Conservation (phyloP, 1,140 invertebrate species). For the Brachionus sp. region DNA sequence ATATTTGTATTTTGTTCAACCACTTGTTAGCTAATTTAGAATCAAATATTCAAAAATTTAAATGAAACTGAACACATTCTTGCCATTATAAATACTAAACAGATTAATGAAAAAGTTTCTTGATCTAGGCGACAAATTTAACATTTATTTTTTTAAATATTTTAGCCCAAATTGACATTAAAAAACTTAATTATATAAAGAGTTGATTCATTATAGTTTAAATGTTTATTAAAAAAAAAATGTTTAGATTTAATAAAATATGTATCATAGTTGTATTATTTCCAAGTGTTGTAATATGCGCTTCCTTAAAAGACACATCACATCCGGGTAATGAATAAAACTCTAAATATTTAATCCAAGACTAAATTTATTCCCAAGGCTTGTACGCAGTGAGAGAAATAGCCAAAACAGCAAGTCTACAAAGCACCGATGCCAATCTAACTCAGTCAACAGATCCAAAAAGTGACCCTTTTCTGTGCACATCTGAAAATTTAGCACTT, state of each 20-base stretch:
- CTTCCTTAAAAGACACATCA: background rate
- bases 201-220: background rate
- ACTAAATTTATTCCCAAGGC: background rate
- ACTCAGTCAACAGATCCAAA: conserved; percentile 4
- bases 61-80: background rate
- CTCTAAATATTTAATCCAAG: too few relatives aligned
- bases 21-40: background rate
- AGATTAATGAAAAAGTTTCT: background rate
- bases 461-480: background rate
- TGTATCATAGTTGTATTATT: background rate
- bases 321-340: background rate
- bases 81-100: conserved; percentile 3
- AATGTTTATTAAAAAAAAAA: background rate
- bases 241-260: background rate
- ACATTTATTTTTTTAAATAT: background rate
- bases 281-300: background rate
- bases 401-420: background rate
- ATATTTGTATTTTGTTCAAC: background rate
- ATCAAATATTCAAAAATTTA: background rate
- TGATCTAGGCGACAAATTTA: background rate
- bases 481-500: background rate
- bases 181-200: background rate
- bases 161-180: background rate
- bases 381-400: background rate
- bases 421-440: background rate